These are phyloP conservation scores for Chloromyia formosa DNA, from an alignment of 2,888 invertebrate genomes.

Conservation along the genomic window DNA sequence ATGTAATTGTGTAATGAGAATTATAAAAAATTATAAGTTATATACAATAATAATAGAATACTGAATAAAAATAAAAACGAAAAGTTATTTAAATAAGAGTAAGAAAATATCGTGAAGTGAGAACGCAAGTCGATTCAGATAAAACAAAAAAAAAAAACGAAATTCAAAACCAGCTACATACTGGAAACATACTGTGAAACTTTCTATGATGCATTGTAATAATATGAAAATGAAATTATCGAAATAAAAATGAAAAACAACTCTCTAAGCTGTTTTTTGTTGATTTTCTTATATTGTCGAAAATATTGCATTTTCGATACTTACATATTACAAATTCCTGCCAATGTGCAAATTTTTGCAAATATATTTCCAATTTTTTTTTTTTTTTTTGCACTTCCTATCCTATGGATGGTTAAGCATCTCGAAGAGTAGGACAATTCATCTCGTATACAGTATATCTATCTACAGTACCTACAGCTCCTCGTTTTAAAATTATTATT, in stretches of 20 bases:
- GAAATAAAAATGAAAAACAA: slow-evolving; percentile 31
- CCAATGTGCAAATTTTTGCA: too few species aligned
- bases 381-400: too few species aligned
- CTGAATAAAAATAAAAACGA: slow-evolving; percentile 14
- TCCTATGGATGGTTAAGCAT: too few species aligned
- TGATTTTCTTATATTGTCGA: too few species aligned
- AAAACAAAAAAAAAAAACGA: slow-evolving; percentile 7
- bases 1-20: slow-evolving; percentile 30
- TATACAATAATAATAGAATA: slow-evolving; percentile 12
- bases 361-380: too few species aligned
- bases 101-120: not conserved
- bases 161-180: slow-evolving; percentile 4
- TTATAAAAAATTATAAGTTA: slow-evolving; percentile 14
- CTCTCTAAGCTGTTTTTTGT: too few species aligned
- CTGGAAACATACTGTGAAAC: slow-evolving; percentile 23
- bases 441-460: too few species aligned
- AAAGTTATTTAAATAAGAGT: slow-evolving; percentile 6
- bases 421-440: too few species aligned
- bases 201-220: slow-evolving; percentile 42
- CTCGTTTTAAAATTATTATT: too few species aligned
- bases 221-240: slow-evolving; percentile 33
- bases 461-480: too few species aligned
- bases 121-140: not conserved
- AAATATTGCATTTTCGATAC: too few species aligned
- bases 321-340: too few species aligned